Evolutionary conservation across 2,888 invertebrate species (phyloP).

Genomic region (Leucophora obtusa): DNA sequence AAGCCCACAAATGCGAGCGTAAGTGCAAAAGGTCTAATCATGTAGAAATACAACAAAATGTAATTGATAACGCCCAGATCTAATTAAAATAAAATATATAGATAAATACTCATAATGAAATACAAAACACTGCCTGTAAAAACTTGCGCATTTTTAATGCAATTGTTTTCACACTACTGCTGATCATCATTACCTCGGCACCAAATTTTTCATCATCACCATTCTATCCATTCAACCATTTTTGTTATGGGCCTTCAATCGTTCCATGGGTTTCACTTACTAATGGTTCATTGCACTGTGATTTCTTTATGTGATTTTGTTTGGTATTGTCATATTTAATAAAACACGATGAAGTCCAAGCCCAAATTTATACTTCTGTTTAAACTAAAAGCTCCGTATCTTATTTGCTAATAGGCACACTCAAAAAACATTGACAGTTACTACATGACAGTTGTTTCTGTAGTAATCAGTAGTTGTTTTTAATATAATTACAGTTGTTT

Average conservation of each 20-base stretch:
- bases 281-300: slow-evolving; percentile 77
- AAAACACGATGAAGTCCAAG: neutral
- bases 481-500: too few relatives aligned
- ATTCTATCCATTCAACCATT: slow-evolving; percentile 34
- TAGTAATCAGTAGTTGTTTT: too few relatives aligned
- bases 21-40: too few relatives aligned
- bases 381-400: too few relatives aligned
- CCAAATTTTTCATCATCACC: slow-evolving; percentile 22
- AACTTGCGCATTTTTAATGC: neutral
- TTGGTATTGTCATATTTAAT: slow-evolving; percentile 1
- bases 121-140: slow-evolving; percentile 29
- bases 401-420: too few relatives aligned
- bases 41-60: too few relatives aligned
- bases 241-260: slow-evolving; percentile 30
- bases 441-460: too few relatives aligned
- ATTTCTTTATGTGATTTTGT: slow-evolving; percentile 66
- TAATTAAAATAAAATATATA: neutral
- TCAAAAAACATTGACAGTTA: too few relatives aligned
- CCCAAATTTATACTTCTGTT: neutral
- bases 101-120: neutral
- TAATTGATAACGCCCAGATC: too few relatives aligned
- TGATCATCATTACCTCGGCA: slow-evolving; percentile 23
- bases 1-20: too few relatives aligned
- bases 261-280: slow-evolving; percentile 59
- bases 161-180: slow-evolving; percentile 20